Evolutionary conservation across 2,888 invertebrate species (phyloP).

Genomic region (Ceraclea dissimilis): DNA sequence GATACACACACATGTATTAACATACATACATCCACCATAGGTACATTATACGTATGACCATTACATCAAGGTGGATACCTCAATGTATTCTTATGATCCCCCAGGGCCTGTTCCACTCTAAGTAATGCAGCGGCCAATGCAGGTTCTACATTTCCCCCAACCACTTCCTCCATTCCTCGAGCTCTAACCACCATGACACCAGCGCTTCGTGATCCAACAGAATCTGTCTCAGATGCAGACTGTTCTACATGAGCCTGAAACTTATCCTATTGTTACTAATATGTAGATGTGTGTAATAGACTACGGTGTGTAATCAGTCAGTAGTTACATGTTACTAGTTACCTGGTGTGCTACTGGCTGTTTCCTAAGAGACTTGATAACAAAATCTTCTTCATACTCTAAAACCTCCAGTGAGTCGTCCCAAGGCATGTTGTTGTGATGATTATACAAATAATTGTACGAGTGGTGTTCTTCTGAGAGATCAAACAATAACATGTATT

Average conservation of each 20-base stretch:
- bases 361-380: constrained; percentile 54
- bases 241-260: neutral
- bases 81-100: neutral
- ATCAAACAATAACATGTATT: neutral
- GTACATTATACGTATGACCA: too few species aligned
- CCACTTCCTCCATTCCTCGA: neutral
- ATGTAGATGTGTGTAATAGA: too few species aligned
- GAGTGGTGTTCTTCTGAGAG: neutral
- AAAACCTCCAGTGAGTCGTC: constrained; percentile 76
- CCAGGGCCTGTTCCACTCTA: neutral
- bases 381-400: constrained; percentile 79
- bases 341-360: constrained; percentile 2
- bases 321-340: neutral
- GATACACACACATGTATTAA: too few species aligned
- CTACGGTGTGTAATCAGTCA: too few species aligned
- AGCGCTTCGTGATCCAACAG: neutral
- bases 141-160: neutral
- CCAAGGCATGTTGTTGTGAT: constrained; percentile 61
- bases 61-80: too few species aligned
- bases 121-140: neutral
- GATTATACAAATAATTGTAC: neutral
- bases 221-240: neutral
- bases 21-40: too few species aligned
- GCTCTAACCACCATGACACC: neutral
- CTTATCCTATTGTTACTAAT: neutral